Evolutionary conservation across 2,113 vertebrate genomes (phyloP), one percentile per base, ranked within the genome.

Genomic region (Andinoacara biseriatus): DNA sequence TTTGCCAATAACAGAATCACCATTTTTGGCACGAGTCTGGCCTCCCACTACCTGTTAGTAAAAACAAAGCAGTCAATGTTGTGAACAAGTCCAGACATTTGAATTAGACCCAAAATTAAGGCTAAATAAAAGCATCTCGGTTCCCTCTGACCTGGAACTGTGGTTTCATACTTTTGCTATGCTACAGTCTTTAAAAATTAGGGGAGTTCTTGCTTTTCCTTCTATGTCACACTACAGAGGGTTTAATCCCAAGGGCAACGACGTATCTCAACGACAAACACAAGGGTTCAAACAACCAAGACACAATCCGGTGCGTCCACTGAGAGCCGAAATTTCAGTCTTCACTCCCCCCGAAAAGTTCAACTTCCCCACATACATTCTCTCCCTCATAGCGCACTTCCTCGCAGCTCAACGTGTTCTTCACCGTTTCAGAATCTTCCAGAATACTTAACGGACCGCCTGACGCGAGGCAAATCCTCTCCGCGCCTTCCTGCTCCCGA

Each of bases 291-390:
- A 91, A 92, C 84, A 90, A 91, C 83, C 87, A 24, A 90, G 79
- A 95, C 85, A 80, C 88, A 24, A 83, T 87, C 88, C 52, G 91
- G 93, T 88, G 86, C 87, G 90, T 95, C 88, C 90, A 94, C 92
- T 87, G 40, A 83, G 49, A 90, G 93, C 93, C 17, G 85, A 94
- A 91, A 93, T 80, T 93, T 94, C 93, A 94, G 93, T 95, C 91
- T 88, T 88, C 82, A 22, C 86, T 80, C 60, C 83, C 78, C 59
- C 78, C 2, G 9, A 14, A 74, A 84, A 86, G 74, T 74, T 81
- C 84, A 85, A 86, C 83, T 80, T 89, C 63, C 54, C 35, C 40
- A 24, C 86, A 46, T 74, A 86, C 83, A 74, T 87, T 78, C 88
- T 49, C 2, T 40, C 35, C 24, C 33, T 52, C 29, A 1, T 14